These are phyloP conservation scores for Platycheirus albimanus DNA, from an alignment of 2,888 invertebrate genomes.

Conservation along the genomic window DNA sequence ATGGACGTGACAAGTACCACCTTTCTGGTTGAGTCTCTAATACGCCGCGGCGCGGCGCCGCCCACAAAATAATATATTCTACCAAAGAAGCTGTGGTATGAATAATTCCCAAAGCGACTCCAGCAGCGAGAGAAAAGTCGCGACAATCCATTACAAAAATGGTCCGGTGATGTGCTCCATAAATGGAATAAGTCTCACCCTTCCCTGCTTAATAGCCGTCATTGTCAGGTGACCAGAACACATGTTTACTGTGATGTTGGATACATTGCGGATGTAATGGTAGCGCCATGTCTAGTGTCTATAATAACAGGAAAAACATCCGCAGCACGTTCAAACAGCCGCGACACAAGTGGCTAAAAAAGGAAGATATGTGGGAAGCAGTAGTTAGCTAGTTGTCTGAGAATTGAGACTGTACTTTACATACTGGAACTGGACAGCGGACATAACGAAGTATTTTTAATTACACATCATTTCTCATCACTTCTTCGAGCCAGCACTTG, in stretches of 20 bases:
- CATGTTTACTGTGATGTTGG: slow-evolving; percentile 37
- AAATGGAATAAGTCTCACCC: slow-evolving; percentile 64
- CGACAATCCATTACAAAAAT: slow-evolving; percentile 19
- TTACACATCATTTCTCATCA: slow-evolving; percentile 50
- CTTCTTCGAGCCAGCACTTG: slow-evolving; percentile 21
- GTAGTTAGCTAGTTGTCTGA: slow-evolving; percentile 24
- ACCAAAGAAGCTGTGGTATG: slow-evolving; percentile 44
- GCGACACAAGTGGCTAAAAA: slow-evolving; percentile 46
- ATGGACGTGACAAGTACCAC: slow-evolving; percentile 62
- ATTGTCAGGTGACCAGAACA: slow-evolving; percentile 8
- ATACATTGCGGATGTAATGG: slow-evolving; percentile 44
- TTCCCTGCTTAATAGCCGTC: background rate
- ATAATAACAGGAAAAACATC: slow-evolving; percentile 70
- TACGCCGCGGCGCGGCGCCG: slow-evolving; percentile 61
- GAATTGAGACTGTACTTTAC: no score
- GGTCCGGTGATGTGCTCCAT: slow-evolving; percentile 54
- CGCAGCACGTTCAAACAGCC: slow-evolving; percentile 66
- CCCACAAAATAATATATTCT: slow-evolving; percentile 65
- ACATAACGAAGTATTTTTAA: slow-evolving; percentile 60
- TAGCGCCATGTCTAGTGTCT: slow-evolving; percentile 51
- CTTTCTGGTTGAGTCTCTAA: slow-evolving; percentile 54
- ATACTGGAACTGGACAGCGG: slow-evolving; percentile 31
- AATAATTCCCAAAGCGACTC: slow-evolving; percentile 49
- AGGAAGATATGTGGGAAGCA: slow-evolving; percentile 12
- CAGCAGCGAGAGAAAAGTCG: background rate